These are phyloP conservation scores for Zoanthus sociatus DNA, from an alignment of 92 coral and sea anemone species.

Conservation along the genomic window DNA sequence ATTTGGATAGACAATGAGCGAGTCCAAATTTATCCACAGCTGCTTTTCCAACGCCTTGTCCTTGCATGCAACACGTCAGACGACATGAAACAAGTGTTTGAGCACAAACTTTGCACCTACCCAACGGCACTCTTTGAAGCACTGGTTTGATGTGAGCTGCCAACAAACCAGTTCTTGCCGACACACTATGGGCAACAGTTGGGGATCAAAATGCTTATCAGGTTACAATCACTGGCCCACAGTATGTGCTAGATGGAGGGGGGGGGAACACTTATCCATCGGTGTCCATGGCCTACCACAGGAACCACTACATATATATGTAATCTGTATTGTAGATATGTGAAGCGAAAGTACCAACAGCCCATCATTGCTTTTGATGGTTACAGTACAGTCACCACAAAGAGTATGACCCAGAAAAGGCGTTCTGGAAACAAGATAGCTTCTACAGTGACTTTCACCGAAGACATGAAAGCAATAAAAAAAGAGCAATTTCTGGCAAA, in stretches of 20 bases:
- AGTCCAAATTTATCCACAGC: constrained; percentile 35
- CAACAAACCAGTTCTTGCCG: background rate
- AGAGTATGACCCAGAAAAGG: background rate
- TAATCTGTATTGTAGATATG: background rate
- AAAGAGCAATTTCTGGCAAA: background rate
- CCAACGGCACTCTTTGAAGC: background rate
- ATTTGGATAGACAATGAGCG: constrained; percentile 6
- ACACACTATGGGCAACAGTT: background rate
- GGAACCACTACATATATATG: background rate
- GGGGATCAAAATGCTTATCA: background rate
- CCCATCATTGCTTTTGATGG: background rate
- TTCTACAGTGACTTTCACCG: background rate
- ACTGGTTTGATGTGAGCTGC: background rate
- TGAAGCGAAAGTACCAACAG: background rate
- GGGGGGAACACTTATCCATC: background rate
- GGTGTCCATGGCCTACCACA: background rate
- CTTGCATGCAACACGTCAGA: background rate
- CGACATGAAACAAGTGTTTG: background rate
- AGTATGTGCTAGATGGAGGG: background rate
- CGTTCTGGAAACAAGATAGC: background rate
- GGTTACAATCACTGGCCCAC: background rate
- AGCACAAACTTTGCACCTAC: background rate
- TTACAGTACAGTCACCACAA: background rate
- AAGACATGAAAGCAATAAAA: background rate
- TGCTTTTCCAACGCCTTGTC: constrained; percentile 58